Evolutionary conservation across 1,140 invertebrate species (phyloP).

Genomic region (Apis dorsata): DNA sequence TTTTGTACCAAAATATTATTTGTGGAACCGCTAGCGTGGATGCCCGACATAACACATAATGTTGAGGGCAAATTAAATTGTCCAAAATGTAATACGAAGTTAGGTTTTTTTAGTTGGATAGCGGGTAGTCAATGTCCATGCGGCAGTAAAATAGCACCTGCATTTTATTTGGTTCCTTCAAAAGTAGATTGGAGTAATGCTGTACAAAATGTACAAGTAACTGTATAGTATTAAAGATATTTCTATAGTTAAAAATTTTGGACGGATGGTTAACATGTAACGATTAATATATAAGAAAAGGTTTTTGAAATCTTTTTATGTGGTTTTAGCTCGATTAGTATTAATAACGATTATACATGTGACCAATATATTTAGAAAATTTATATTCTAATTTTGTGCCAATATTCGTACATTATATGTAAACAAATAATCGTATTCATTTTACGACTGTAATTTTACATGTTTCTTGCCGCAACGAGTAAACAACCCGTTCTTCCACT

Average conservation of each 20-base stretch:
- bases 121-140: conserved; percentile 90
- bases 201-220: conserved; percentile 92
- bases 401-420: conserved; percentile 52
- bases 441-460: conserved; percentile 51
- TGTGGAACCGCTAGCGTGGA: conserved; percentile 91
- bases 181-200: conserved; percentile 93
- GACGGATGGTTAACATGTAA: conserved; percentile 44
- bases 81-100: conserved; percentile 89
- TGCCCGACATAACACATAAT: conserved; percentile 85
- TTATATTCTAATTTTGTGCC: conserved; percentile 68
- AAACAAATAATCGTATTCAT: conserved; percentile 41
- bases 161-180: conserved; percentile 92
- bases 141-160: conserved; percentile 90
- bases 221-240: conserved; percentile 81
- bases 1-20: conserved; percentile 87
- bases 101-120: conserved; percentile 92
- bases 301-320: conserved; percentile 46
- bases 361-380: conserved; percentile 42
- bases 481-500: conserved; percentile 39
- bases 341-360: conserved; percentile 38
- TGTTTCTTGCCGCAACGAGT: conserved; percentile 35
- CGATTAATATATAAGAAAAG: conserved; percentile 12
- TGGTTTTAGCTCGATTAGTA: conserved; percentile 21
- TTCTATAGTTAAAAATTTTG: conserved; percentile 36
- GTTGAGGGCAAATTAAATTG: conserved; percentile 90